Percentiles rank a stretch among this genome's conserved stretches.
Evolutionary conservation across 1,140 invertebrate genomes (phyloP).

Genomic region (Ceratina calcarata): DNA sequence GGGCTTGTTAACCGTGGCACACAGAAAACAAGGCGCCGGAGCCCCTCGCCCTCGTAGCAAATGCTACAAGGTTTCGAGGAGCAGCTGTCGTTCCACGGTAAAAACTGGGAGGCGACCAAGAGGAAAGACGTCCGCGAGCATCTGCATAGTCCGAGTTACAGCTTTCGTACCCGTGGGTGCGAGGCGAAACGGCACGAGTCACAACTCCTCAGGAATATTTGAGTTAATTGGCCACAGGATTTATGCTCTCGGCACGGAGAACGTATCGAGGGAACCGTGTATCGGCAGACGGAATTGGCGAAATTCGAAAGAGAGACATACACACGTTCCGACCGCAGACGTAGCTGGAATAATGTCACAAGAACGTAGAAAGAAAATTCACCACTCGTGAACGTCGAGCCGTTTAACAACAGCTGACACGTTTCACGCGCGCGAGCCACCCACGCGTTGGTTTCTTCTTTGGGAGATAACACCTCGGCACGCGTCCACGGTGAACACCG

Average conservation of each 20-base stretch:
- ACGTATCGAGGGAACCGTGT: too few species aligned
- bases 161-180: conserved; percentile 15
- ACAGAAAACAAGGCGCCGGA: conserved; percentile 37
- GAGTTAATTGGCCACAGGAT: too few species aligned
- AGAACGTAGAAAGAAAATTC: conserved; percentile 40
- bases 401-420: conserved; percentile 43
- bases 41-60: conserved; percentile 35
- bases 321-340: not conserved
- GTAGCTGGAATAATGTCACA: conserved; percentile 20
- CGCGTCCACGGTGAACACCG: not conserved
- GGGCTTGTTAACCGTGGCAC: conserved; percentile 51
- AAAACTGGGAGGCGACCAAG: conserved; percentile 37
- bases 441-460: conserved; percentile 9
- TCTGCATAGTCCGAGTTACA: conserved; percentile 20
- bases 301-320: too few species aligned
- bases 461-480: not conserved
- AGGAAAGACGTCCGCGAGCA: not conserved
- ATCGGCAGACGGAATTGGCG: too few species aligned
- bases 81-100: conserved; percentile 55
- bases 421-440: conserved; percentile 38
- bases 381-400: conserved; percentile 55
- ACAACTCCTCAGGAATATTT: too few species aligned
- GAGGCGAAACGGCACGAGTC: not conserved
- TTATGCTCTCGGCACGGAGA: too few species aligned
- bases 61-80: conserved; percentile 47